phyloP scores from a whole-genome alignment of 2,113 vertebrate species.

The Amphiprion percula region DNA sequence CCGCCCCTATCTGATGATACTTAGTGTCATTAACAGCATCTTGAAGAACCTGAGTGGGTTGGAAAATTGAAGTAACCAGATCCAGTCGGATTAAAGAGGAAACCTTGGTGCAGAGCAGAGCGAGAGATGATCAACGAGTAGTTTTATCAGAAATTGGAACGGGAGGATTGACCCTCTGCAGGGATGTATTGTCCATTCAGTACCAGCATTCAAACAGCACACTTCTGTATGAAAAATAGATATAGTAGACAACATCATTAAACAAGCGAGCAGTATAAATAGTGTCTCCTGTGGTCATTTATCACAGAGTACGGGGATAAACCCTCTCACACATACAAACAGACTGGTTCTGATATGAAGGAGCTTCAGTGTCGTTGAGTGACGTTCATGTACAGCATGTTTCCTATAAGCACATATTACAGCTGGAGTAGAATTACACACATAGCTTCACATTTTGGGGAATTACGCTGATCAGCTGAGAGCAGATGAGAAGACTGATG shows the following conservation, averaged over 20 bases:
- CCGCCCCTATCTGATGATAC: not conserved
- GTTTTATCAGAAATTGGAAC: slow-evolving; percentile 1
- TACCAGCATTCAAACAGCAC: slow-evolving; percentile 55
- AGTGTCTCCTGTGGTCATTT: slow-evolving; percentile 59
- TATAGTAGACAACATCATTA: slow-evolving; percentile 66
- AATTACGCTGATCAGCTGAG: not conserved
- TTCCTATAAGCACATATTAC: not conserved
- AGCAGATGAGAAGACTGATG: no score
- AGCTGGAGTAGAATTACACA: not conserved
- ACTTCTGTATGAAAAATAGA: slow-evolving; percentile 76
- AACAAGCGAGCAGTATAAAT: slow-evolving; percentile 68
- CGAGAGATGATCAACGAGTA: slow-evolving; percentile 17
- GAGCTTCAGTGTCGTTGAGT: slow-evolving; percentile 53
- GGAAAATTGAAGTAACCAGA: slow-evolving; percentile 46
- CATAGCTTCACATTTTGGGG: slow-evolving; percentile 18
- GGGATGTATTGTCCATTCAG: slow-evolving; percentile 41
- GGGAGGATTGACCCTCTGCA: slow-evolving; percentile 16
- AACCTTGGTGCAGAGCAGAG: slow-evolving; percentile 21
- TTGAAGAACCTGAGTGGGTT: slow-evolving; percentile 71
- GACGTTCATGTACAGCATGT: slow-evolving; percentile 49
- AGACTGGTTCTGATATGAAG: slow-evolving; percentile 39
- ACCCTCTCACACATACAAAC: slow-evolving; percentile 34
- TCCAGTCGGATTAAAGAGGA: slow-evolving; percentile 63
- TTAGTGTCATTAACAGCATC: slow-evolving; percentile 66
- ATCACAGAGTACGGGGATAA: slow-evolving; percentile 18